Conservation (phyloP, 64 coral and sea anemone species). For the Stichodactyla mertensii region DNA sequence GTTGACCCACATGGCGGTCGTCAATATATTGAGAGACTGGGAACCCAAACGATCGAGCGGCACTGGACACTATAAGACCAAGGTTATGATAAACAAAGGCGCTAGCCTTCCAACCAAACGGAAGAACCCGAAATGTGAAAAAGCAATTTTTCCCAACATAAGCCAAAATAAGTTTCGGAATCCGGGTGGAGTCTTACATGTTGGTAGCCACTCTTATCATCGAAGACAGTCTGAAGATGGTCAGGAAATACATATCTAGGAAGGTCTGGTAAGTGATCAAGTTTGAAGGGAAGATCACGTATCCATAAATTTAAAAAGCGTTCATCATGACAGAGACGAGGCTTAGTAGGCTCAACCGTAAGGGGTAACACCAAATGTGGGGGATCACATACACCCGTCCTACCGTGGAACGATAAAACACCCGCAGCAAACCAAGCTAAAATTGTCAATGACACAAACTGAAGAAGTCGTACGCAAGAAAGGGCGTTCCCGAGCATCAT, state of each 20-base stretch:
- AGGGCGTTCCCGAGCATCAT: not conserved
- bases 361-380: constrained; percentile 11
- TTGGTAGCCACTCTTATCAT: constrained; percentile 25
- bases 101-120: constrained; percentile 23
- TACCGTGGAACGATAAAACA: not conserved
- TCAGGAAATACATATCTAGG: constrained; percentile 6
- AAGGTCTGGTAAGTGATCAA: not conserved
- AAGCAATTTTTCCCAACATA: not conserved
- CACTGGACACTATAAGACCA: not conserved
- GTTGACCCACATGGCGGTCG: constrained; percentile 20
- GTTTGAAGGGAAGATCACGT: not conserved
- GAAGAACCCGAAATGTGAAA: not conserved
- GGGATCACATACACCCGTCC: not conserved
- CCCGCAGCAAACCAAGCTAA: not conserved
- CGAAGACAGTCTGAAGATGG: constrained; percentile 16
- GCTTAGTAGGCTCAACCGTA: constrained; percentile 3
- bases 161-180: not conserved
- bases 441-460: no score
- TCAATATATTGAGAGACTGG: constrained; percentile 27
- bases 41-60: constrained; percentile 21
- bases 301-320: constrained; percentile 25
- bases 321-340: constrained; percentile 13
- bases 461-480: not conserved
- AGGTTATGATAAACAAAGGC: constrained; percentile 28
- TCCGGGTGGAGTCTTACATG: not conserved